Base-by-base conservation (phyloP, 2,888 invertebrate genomes). In the Macrosoma leucophasiata region DNA sequence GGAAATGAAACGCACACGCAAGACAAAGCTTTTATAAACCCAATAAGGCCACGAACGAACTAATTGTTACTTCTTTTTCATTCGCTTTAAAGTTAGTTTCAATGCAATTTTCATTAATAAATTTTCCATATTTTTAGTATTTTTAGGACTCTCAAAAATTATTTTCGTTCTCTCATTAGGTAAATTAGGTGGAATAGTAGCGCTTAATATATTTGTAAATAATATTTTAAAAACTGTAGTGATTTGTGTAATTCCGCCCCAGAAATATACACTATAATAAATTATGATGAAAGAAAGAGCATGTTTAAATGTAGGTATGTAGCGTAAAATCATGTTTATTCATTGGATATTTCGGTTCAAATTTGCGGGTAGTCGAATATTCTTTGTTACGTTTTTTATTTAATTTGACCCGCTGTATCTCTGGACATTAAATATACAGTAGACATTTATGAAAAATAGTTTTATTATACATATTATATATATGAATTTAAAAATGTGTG, bases 161-260 rank as follows among this genome's bases (percentile, higher is more conserved):
- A n/a, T n/a, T n/a, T n/a, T n/a, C n/a, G n/a, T n/a, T n/a, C n/a
- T n/a, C n/a, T n/a, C n/a, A n/a, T n/a, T n/a, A 33, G 20, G 10
- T 14, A 21, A n/a, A 10, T 12, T 41, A 41, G 36, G 25, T 31
- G 42, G 34, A 23, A 62, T 72, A 67, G 70, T 57, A 56, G 48
- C 42, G 77, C 79, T 76, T 76, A 65, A 64, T 61, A 62, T 69
- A 66, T 70, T 68, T 81, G 77, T 81, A 81, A 66, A 79, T 78
- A 77, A 62, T 39, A 56, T 54, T n/a, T n/a, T n/a, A n/a, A 64
- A 59, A 56, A 56, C 53, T 46, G 75, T 81, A 79, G 79, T 60
- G 44, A 62, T 70, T 66, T 71, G 51, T 72, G 69, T 75, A 70
- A 68, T 59, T 75, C 79, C 77, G 76, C 70, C 74, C 79, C 58